A percentile compares a stretch with the other conserved stretches of the same genome.
Evolutionary conservation across 2,797 vertebrate species (phyloP).

Genomic region (Gadopsis marmoratus): DNA sequence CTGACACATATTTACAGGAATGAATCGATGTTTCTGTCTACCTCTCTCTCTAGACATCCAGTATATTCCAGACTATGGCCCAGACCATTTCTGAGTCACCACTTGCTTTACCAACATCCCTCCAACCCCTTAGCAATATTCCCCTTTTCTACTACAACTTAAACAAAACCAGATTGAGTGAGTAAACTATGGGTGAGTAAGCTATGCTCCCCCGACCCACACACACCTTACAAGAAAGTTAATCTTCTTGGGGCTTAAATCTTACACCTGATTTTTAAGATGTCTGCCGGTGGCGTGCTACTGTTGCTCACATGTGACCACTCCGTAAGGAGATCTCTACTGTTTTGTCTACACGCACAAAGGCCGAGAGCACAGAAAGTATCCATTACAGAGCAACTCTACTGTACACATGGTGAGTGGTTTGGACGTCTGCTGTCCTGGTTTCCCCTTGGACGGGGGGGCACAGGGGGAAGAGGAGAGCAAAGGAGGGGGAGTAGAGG

Average conservation of each 20-base stretch:
- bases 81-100: slow-evolving; percentile 60
- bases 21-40: neutral
- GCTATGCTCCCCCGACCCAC: neutral
- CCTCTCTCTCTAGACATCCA: slow-evolving; percentile 15
- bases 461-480: slow-evolving; percentile 27
- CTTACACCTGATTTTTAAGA: slow-evolving; percentile 22
- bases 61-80: slow-evolving; percentile 18
- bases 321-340: neutral
- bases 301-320: neutral
- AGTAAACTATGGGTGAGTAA: slow-evolving; percentile 34
- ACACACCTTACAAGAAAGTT: slow-evolving; percentile 21
- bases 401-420: slow-evolving; percentile 31
- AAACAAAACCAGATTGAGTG: slow-evolving; percentile 67
- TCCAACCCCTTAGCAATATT: slow-evolving; percentile 25
- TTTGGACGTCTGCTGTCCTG: slow-evolving; percentile 63
- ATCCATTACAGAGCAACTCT: slow-evolving; percentile 25
- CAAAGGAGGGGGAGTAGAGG: slow-evolving; percentile 44
- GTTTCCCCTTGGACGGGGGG: slow-evolving; percentile 61
- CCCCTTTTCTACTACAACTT: slow-evolving; percentile 46
- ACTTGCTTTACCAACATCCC: slow-evolving; percentile 49
- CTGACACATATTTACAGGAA: neutral
- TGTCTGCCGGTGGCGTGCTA: neutral
- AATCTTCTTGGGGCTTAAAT: slow-evolving; percentile 28
- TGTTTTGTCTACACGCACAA: slow-evolving; percentile 40
- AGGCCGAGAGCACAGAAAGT: neutral